phyloP scores from a whole-genome alignment of 2,797 vertebrate genomes.

The Coccyzus lansbergi region DNA sequence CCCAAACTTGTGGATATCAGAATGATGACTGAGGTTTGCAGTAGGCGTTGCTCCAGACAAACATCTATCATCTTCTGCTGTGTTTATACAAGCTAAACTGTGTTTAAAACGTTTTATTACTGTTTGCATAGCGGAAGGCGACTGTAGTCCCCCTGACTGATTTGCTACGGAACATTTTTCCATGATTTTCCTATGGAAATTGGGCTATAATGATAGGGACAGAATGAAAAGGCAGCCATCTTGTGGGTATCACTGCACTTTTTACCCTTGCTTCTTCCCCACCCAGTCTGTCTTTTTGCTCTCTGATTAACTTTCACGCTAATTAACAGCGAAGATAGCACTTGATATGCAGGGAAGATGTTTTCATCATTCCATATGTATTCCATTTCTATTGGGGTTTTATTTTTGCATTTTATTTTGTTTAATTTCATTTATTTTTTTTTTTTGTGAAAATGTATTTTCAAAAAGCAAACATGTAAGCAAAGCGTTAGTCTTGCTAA shows the following conservation, averaged over 20 bases:
- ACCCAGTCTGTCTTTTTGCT: background rate
- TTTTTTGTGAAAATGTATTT: constrained; percentile 19
- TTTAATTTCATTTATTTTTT: background rate
- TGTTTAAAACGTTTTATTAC: background rate
- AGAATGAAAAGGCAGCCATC: constrained; percentile 72
- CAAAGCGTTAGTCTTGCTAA: constrained; percentile 6
- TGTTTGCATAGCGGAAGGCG: background rate
- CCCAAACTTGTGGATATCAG: background rate
- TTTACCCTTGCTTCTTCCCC: background rate
- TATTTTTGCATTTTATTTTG: background rate
- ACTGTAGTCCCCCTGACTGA: background rate
- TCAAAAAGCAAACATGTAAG: constrained; percentile 51
- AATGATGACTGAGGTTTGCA: background rate
- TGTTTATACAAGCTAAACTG: background rate
- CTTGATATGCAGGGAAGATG: background rate
- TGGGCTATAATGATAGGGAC: constrained; percentile 10
- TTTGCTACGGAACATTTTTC: constrained; percentile 50
- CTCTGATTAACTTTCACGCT: constrained; percentile 33
- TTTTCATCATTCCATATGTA: background rate
- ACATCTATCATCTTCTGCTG: background rate
- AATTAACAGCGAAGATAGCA: background rate
- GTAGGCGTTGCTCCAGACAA: background rate
- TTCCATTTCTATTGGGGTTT: background rate
- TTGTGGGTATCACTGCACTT: constrained; percentile 60
- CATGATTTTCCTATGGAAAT: constrained; percentile 52